Evolutionary conservation across 1,140 invertebrate genomes (phyloP), one percentile per base, ranked within the genome.

Genomic region (Proales similis): DNA sequence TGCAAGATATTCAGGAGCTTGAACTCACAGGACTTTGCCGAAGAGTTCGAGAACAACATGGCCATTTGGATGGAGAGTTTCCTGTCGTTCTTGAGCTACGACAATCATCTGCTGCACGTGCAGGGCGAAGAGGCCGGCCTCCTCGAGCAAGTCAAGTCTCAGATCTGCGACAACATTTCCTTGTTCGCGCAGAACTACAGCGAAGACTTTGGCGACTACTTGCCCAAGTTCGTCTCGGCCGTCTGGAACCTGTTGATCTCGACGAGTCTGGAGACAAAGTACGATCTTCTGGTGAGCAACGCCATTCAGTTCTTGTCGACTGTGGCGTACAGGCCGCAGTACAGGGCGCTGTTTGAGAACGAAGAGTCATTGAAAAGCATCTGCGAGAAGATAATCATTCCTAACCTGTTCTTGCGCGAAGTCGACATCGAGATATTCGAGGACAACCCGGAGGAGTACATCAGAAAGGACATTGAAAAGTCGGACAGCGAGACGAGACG

Each of bases 1-100:
- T 85, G 85, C 65, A 94, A 97, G 79, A 87, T 97, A 20, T 97
- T 95, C 77, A 90, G 91, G 74, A 94, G 90, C 2, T 80, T 98
- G 3, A 97, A 96, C 77, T 90, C 82, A 67, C 90, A 94, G 81
- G 93, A 98, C 79, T 77, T 98, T 65, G 92, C 93, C 0, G 92
- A 97, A 78, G 93, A 89, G 79, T 97, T 97, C 78, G 92, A 97
- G 76, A 93, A 98, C 70, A 91, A 95, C 70, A 94, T 97, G 84
- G 77, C 79, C 47, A 80, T 80, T 11, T 98, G 93, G 93, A 94
- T 97, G 90, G 80, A 79, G 0, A 83, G 89, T 71, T 90, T 96
- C 67, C 81, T 89, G 27, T 81, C 80, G 39, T 79, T 97, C 6
- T 76, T 97, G 7, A 84, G 81, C 27, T 66, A 77, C 79, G 53